phyloP scores from a whole-genome alignment of 1,140 invertebrate species.

The Zaprionus taronus region DNA sequence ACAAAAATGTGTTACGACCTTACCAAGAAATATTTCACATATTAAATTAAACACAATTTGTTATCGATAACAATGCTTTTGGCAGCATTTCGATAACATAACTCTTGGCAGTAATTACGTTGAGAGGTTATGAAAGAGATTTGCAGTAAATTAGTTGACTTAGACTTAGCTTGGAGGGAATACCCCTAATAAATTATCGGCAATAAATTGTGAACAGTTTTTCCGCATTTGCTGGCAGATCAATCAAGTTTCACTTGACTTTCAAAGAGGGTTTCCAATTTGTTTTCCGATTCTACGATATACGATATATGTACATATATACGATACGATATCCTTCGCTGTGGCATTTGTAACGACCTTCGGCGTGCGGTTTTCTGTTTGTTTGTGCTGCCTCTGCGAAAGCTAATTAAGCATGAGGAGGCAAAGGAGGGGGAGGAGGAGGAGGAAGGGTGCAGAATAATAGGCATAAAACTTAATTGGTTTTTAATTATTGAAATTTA shows the following conservation, averaged over 20 bases:
- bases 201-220: background rate
- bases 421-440: background rate
- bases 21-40: background rate
- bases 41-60: background rate
- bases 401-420: slow-evolving; percentile 56
- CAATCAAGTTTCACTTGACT: background rate
- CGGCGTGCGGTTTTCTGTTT: background rate
- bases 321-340: background rate
- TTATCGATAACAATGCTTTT: background rate
- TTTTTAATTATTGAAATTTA: slow-evolving; percentile 72
- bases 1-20: background rate
- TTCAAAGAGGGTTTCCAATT: background rate
- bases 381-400: slow-evolving; percentile 30
- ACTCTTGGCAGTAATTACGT: background rate
- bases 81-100: background rate
- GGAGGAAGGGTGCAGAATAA: slow-evolving; percentile 30
- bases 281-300: background rate
- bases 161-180: background rate
- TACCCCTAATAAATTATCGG: background rate
- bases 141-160: background rate
- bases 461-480: slow-evolving; percentile 54
- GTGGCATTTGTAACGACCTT: slow-evolving; percentile 7
- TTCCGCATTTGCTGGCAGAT: background rate
- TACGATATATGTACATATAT: background rate
- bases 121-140: background rate